These are phyloP conservation scores for Bombylius discolor DNA, from an alignment of 2,888 invertebrate genomes.

Conservation along the genomic window DNA sequence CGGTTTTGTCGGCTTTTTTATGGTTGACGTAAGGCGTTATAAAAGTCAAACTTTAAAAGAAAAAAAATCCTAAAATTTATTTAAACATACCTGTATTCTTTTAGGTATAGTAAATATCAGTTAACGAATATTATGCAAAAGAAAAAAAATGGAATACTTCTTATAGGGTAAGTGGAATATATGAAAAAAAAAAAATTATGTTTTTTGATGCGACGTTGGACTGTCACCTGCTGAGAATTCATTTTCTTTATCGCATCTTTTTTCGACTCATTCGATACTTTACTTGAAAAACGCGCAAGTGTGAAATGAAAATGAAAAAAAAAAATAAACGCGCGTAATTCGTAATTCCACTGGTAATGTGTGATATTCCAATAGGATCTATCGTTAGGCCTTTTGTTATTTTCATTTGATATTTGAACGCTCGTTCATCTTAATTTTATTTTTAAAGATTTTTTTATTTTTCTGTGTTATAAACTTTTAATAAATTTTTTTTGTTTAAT, in stretches of 20 bases:
- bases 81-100: no score
- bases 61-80: neutral
- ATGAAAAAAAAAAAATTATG: neutral
- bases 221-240: conserved; percentile 13
- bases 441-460: no score
- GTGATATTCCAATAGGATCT: conserved; percentile 3
- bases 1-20: conserved; percentile 8
- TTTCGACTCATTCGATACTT: no score
- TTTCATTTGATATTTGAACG: neutral
- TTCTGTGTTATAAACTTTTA: no score
- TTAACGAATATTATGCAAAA: neutral
- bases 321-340: conserved; percentile 6
- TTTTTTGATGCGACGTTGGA: conserved; percentile 6
- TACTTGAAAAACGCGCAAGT: no score
- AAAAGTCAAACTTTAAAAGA: neutral
- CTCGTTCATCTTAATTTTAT: no score
- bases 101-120: neutral
- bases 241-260: conserved; percentile 5
- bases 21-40: neutral
- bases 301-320: no score
- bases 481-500: no score
- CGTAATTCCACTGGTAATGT: conserved; percentile 3
- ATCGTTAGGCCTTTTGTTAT: conserved; percentile 8
- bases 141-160: neutral
- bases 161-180: neutral